A percentile compares a stretch with the other conserved stretches of the same genome.
phyloP scores from a whole-genome alignment of 2,113 vertebrate species.

The Podarcis cretensis region DNA sequence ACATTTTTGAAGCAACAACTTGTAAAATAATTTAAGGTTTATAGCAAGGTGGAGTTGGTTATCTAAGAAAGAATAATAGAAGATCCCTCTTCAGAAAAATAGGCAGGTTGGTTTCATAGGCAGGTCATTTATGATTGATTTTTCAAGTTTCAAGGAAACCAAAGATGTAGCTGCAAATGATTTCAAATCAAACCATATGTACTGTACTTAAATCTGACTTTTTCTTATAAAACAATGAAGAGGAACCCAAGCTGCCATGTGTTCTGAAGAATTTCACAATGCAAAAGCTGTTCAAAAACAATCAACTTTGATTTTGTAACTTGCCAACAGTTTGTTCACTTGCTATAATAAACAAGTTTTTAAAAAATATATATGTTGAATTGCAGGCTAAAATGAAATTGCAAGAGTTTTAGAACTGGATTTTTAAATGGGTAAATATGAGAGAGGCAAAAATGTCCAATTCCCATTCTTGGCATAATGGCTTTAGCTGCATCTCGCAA shows the following conservation, averaged over 20 bases:
- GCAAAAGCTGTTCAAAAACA: slow-evolving; percentile 67
- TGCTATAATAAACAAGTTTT: too few relatives aligned
- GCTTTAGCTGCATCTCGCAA: slow-evolving; percentile 24
- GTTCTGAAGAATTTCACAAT: slow-evolving; percentile 70
- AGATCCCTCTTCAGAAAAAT: slow-evolving; percentile 49
- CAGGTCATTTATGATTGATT: slow-evolving; percentile 65
- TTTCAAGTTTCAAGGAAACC: slow-evolving; percentile 43
- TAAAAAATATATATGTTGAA: too few relatives aligned
- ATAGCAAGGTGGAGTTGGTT: slow-evolving; percentile 42
- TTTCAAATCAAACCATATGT: slow-evolving; percentile 75
- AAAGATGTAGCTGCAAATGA: slow-evolving; percentile 64
- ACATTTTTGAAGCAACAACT: slow-evolving; percentile 60
- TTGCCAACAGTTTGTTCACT: slow-evolving; percentile 73
- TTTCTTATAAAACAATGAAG: slow-evolving; percentile 65
- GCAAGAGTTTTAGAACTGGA: not conserved
- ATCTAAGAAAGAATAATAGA: slow-evolving; percentile 28
- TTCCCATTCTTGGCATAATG: not conserved
- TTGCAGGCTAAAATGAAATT: not conserved
- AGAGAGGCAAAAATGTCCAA: not conserved
- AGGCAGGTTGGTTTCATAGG: slow-evolving; percentile 55
- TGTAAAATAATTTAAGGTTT: slow-evolving; percentile 52
- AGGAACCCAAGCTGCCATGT: slow-evolving; percentile 64
- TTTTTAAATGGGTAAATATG: not conserved
- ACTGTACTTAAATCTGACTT: slow-evolving; percentile 77
- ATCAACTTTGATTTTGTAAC: slow-evolving; percentile 76